A percentile compares a stretch with the other conserved stretches of the same genome.
Evolutionary conservation across 2,113 vertebrate genomes (phyloP).

Genomic region (Apeltes quadracus): DNA sequence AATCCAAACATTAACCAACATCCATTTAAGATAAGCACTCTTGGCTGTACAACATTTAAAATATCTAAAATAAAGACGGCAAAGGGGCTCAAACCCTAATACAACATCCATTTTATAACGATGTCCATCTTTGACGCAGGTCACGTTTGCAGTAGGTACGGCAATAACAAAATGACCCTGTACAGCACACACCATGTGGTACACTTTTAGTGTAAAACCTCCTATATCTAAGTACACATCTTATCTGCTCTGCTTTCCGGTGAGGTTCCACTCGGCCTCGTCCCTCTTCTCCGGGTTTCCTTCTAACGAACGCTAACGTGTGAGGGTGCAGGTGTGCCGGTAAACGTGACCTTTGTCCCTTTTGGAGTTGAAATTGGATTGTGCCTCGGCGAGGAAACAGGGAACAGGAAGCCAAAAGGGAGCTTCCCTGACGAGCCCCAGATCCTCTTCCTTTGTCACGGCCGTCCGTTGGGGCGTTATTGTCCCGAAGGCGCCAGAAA

Average conservation of each 20-base stretch:
- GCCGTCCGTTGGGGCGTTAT: neutral
- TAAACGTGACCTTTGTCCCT: neutral
- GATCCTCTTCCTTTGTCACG: slow-evolving; percentile 7
- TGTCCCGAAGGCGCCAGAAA: neutral
- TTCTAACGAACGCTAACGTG: neutral
- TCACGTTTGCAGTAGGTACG: neutral
- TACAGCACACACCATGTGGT: neutral
- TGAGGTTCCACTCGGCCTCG: neutral
- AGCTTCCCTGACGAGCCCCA: neutral
- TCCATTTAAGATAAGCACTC: slow-evolving; percentile 1
- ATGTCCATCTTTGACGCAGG: neutral
- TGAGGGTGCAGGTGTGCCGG: neutral
- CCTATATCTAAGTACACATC: neutral
- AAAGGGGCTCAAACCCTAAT: neutral
- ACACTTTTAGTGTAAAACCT: neutral
- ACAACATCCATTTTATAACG: neutral
- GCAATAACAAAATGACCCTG: neutral
- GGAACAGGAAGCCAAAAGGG: neutral
- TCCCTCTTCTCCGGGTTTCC: neutral
- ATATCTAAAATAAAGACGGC: neutral
- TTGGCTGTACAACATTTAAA: neutral
- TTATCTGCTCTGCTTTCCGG: neutral
- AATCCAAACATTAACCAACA: neutral
- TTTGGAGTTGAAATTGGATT: neutral
- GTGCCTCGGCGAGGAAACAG: neutral